phyloP scores from a whole-genome alignment of 2,888 invertebrate genomes.

The Adineta ricciae region DNA sequence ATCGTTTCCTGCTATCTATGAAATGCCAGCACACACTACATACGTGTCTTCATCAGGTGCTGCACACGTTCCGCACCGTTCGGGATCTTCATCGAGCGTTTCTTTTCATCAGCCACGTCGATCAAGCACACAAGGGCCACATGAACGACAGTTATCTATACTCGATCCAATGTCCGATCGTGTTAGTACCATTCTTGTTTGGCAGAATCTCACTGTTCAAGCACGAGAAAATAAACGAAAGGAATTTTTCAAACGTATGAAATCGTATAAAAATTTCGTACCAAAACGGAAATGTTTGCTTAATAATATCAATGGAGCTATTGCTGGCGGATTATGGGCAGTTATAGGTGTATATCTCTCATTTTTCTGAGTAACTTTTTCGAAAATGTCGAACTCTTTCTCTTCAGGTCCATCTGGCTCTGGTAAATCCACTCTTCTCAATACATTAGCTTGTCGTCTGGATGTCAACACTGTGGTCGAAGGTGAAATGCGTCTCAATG shows the following conservation, averaged over 20 bases:
- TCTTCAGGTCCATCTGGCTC: constrained; percentile 56
- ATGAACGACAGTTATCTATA: background rate
- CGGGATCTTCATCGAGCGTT: no score
- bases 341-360: background rate
- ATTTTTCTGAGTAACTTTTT: background rate
- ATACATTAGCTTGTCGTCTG: constrained; percentile 65
- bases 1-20: background rate
- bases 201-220: background rate
- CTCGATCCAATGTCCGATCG: background rate
- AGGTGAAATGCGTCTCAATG: constrained; percentile 35
- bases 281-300: background rate
- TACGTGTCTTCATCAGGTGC: background rate
- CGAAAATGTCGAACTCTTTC: background rate
- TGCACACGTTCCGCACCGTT: background rate
- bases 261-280: constrained; percentile 4
- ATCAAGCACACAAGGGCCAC: background rate
- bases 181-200: background rate
- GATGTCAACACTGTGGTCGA: constrained; percentile 30
- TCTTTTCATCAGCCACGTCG: background rate
- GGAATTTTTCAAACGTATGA: background rate
- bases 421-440: constrained; percentile 79
- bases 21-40: background rate
- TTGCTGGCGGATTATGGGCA: background rate
- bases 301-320: background rate
- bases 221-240: background rate